Conservation (phyloP, 2,888 invertebrate species). For the Xanthostigma xanthostigma region DNA sequence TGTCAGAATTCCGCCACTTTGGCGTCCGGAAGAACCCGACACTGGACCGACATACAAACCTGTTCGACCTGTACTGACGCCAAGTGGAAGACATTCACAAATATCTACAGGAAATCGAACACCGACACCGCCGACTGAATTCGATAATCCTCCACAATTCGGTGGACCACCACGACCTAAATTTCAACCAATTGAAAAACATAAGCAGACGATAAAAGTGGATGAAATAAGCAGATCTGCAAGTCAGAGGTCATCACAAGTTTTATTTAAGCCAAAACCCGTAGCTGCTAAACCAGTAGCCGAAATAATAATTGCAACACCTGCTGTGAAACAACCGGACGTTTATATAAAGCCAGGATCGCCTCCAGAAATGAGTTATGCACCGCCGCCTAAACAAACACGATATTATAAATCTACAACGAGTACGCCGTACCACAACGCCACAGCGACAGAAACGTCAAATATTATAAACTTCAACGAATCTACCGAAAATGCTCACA, state of each 20-base stretch:
- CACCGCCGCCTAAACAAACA: conserved; percentile 32
- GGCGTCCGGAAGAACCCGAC: conserved; percentile 38
- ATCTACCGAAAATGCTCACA: conserved; percentile 45
- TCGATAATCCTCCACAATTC: conserved; percentile 33
- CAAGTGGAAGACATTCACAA: conserved; percentile 30
- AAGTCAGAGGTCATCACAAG: conserved; percentile 20
- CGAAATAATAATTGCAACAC: conserved; percentile 23
- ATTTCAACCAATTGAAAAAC: conserved; percentile 41
- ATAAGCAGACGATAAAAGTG: conserved; percentile 19
- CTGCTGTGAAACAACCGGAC: conserved; percentile 19
- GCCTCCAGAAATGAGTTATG: conserved; percentile 41
- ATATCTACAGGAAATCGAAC: conserved; percentile 30
- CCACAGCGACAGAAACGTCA: conserved; percentile 49
- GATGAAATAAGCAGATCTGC: conserved; percentile 27
- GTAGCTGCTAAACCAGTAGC: conserved; percentile 27
- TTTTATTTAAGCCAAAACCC: conserved; percentile 37
- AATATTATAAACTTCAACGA: conserved; percentile 57
- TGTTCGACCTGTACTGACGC: conserved; percentile 39
- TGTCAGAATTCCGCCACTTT: conserved; percentile 39
- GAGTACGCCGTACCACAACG: conserved; percentile 40
- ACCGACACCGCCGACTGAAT: conserved; percentile 41
- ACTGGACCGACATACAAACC: conserved; percentile 40
- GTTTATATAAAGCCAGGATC: conserved; percentile 37
- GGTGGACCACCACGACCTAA: conserved; percentile 34
- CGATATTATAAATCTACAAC: conserved; percentile 40